These are phyloP conservation scores for Agriotes lineatus DNA, from an alignment of 2,888 invertebrate species.

Conservation along the genomic window DNA sequence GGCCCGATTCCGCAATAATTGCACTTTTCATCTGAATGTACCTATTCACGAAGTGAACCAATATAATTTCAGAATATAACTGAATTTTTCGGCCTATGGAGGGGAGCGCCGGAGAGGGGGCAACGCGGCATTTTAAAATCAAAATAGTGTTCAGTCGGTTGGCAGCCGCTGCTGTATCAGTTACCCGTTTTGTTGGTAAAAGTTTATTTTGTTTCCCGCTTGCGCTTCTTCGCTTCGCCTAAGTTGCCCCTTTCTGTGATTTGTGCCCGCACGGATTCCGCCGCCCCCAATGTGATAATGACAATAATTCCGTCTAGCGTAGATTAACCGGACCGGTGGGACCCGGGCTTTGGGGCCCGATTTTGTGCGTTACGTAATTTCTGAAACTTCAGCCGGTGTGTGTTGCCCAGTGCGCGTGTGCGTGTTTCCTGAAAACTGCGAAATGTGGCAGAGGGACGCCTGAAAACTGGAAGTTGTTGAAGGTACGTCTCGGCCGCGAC, in stretches of 20 bases:
- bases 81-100: conserved; percentile 51
- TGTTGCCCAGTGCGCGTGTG: conserved; percentile 20
- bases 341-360: too few relatives aligned
- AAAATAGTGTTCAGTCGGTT: conserved; percentile 50
- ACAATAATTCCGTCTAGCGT: conserved; percentile 26
- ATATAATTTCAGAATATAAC: conserved; percentile 55
- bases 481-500: too few relatives aligned
- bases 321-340: too few relatives aligned
- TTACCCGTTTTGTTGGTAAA: conserved; percentile 33
- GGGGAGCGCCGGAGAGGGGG: conserved; percentile 47
- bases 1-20: conserved; percentile 20
- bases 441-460: conserved; percentile 14
- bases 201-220: conserved; percentile 31
- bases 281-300: conserved; percentile 25
- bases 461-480: conserved; percentile 25
- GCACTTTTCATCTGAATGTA: conserved; percentile 46
- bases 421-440: conserved; percentile 3
- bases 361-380: not conserved
- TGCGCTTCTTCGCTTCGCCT: too few relatives aligned
- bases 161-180: conserved; percentile 45
- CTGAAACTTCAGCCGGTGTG: not conserved
- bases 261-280: not conserved
- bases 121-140: conserved; percentile 43
- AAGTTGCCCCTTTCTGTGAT: conserved; percentile 26
- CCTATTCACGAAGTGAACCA: conserved; percentile 52